Evolutionary conservation across 2,113 vertebrate genomes (phyloP).

Genomic region (Abramis brama): DNA sequence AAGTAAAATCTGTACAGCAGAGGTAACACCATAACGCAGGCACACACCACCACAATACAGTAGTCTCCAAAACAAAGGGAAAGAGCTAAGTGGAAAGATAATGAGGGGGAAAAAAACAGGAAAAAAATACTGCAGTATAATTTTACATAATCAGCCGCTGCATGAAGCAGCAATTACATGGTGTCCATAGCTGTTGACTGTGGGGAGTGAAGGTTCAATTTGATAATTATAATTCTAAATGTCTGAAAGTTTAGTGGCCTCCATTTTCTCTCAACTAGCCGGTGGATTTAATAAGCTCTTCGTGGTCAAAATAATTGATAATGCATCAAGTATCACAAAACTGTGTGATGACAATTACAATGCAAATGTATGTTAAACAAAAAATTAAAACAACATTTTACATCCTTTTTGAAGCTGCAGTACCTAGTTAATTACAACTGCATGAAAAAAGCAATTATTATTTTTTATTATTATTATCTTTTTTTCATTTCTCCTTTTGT

Average conservation of each 20-base stretch:
- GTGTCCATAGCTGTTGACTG: slow-evolving; percentile 68
- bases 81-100: not conserved
- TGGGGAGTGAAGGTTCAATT: slow-evolving; percentile 75
- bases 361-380: not conserved
- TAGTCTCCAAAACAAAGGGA: slow-evolving; percentile 3
- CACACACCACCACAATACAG: slow-evolving; percentile 5
- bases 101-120: slow-evolving; percentile 27
- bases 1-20: not conserved
- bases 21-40: not conserved
- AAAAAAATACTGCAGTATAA: slow-evolving; percentile 74
- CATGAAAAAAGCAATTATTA: no score
- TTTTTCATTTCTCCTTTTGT: not conserved
- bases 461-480: no score
- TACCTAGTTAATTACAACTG: not conserved
- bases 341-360: not conserved
- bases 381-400: not conserved
- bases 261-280: slow-evolving; percentile 51
- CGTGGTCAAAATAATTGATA: not conserved
- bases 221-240: slow-evolving; percentile 90
- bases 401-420: not conserved
- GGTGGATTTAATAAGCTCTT: not conserved
- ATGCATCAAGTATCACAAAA: not conserved
- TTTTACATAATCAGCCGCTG: slow-evolving; percentile 93
- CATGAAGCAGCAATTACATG: slow-evolving; percentile 94
- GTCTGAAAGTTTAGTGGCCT: slow-evolving; percentile 77